Evolutionary conservation across 1,140 invertebrate genomes (phyloP), one percentile per base, ranked within the genome.

Genomic region (Drosophila willistoni): DNA sequence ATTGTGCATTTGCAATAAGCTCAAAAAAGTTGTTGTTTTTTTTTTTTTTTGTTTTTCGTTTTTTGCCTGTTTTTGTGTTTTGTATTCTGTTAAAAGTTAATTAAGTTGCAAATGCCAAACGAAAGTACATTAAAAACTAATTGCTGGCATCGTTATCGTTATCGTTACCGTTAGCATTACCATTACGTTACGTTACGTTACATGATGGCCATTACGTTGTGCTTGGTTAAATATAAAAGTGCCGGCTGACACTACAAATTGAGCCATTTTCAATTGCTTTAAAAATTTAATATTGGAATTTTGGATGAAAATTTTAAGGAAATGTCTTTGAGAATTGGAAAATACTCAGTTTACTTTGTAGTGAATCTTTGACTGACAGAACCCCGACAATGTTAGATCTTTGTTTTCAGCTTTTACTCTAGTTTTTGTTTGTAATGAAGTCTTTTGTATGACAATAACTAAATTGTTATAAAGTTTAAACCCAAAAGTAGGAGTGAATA

Each of bases 21-120:
- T 44, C 34, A n/a, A 42, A 14, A 51, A 63, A 13, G 34, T n/a
- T 5, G 12, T 39, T 56, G 34, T 10, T 22, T 29, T 54, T 60
- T 9, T 29, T 47, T 61, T 47, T 33, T 65, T 47, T n/a, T n/a
- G n/a, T 51, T 51, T n/a, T 47, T 42, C 7, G 5, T 0, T 5
- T 7, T 29, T 29, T 7, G 29, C 29, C 29, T 29, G 29, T 29
- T 29, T 29, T 29, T 56, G 19, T 39, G 73, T 73, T 79, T 79
- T 67, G 57, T 47, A 39, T 47, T 34, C 57, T 19, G 66, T 34
- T 47, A 47, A 78, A 76, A 78, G 60, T 73, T 86, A 86, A 86
- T 86, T 86, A 81, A 86, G 83, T 82, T 86, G 83, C 84, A 80
- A 87, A 83, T 83, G 84, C 84, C 65, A 36, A 64, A 73, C 63